Evolutionary conservation across 2,113 vertebrate genomes (phyloP).

Genomic region (Mormoops blainvillei): DNA sequence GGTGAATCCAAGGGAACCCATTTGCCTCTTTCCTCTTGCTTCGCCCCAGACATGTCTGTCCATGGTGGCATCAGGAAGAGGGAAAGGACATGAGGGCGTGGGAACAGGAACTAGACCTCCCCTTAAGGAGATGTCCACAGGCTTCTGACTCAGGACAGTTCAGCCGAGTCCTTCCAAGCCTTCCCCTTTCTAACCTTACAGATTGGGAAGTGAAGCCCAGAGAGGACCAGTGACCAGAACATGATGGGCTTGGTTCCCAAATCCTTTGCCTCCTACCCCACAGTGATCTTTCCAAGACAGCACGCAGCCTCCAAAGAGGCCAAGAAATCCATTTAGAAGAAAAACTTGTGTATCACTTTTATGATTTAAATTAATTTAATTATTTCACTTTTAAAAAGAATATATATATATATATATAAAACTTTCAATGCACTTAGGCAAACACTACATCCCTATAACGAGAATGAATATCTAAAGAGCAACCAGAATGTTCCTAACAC

Average conservation of each 20-base stretch:
- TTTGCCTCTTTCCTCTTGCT: slow-evolving; percentile 45
- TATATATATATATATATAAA: neutral
- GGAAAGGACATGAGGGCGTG: neutral
- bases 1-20: slow-evolving; percentile 44
- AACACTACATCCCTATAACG: neutral
- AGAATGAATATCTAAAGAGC: neutral
- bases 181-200: neutral
- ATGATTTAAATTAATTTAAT: neutral
- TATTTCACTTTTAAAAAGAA: neutral
- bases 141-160: neutral
- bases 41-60: neutral
- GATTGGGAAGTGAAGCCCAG: neutral
- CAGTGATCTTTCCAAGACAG: neutral
- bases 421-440: neutral
- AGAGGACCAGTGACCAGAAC: neutral
- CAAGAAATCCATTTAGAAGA: neutral
- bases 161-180: neutral
- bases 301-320: neutral
- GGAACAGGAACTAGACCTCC: neutral
- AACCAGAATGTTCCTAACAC: neutral
- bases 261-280: neutral
- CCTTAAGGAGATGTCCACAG: neutral
- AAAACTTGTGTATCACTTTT: neutral
- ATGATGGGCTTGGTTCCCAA: neutral
- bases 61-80: fast-evolving